Conservation (phyloP, 2,113 vertebrate species). For the Mastomys coucha region DNA sequence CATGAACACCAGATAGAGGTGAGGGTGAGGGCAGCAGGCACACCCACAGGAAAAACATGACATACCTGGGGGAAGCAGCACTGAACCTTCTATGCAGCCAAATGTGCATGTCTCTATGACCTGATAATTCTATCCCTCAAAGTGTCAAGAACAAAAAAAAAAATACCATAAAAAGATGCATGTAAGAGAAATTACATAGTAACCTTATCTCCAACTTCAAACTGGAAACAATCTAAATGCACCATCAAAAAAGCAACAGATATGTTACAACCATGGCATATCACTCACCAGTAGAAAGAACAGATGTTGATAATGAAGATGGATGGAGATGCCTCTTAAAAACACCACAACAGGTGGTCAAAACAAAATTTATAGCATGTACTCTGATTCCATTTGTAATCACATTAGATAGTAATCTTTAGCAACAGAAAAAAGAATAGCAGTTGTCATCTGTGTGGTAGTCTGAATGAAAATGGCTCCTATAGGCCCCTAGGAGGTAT, state of each 20-base stretch:
- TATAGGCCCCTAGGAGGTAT: neutral
- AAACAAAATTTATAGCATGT: neutral
- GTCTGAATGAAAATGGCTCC: neutral
- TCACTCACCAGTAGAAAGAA: neutral
- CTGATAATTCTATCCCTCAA: neutral
- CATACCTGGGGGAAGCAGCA: neutral
- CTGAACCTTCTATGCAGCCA: neutral
- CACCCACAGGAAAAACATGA: neutral
- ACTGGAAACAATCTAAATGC: neutral
- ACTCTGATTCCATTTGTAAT: neutral
- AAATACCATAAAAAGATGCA: neutral
- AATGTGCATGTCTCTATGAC: neutral
- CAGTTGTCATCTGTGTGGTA: neutral
- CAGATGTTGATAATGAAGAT: neutral
- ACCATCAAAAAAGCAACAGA: neutral
- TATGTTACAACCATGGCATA: neutral
- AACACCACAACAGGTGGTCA: neutral
- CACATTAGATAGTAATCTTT: neutral
- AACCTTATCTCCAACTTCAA: neutral
- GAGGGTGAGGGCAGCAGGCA: neutral
- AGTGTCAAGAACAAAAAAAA: neutral
- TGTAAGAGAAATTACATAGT: neutral
- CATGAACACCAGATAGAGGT: neutral
- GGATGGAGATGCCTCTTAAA: neutral
- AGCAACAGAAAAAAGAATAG: neutral